Evolutionary conservation across 2,888 invertebrate genomes (phyloP).

Genomic region (Andrena bucephala): DNA sequence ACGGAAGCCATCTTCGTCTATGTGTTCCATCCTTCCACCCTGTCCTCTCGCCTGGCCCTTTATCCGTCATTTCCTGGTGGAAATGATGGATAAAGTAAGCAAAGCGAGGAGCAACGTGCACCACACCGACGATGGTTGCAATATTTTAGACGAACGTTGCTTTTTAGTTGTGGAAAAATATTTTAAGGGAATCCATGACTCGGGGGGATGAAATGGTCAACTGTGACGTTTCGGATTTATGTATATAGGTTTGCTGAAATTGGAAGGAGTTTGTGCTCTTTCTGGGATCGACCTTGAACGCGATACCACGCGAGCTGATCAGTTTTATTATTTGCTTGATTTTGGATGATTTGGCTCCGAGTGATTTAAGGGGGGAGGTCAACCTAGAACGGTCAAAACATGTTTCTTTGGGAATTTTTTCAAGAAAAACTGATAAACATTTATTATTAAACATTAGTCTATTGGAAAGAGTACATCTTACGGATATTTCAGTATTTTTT

Average conservation of each 20-base stretch:
- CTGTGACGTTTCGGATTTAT: not conserved
- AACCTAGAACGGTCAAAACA: too few species aligned
- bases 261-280: constrained; percentile 1
- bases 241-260: too few species aligned
- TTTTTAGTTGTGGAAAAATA: not conserved
- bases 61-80: not conserved
- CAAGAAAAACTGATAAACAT: too few species aligned
- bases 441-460: too few species aligned
- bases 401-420: too few species aligned
- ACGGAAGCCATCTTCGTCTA: constrained; percentile 74
- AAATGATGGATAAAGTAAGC: constrained; percentile 49
- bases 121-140: constrained; percentile 8
- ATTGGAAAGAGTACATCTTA: too few species aligned
- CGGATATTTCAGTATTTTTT: too few species aligned
- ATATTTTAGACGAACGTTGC: constrained; percentile 26
- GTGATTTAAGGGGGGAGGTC: too few species aligned
- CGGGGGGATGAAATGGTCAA: constrained; percentile 9
- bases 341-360: too few species aligned
- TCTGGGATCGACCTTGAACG: not conserved
- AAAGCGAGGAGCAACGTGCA: constrained; percentile 7
- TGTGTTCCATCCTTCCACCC: constrained; percentile 7
- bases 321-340: too few species aligned
- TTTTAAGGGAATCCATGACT: constrained; percentile 5
- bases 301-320: too few species aligned
- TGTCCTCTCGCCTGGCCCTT: constrained; percentile 13